Conservation (phyloP, 2,888 invertebrate species). For the Pantelozetes paolii region DNA sequence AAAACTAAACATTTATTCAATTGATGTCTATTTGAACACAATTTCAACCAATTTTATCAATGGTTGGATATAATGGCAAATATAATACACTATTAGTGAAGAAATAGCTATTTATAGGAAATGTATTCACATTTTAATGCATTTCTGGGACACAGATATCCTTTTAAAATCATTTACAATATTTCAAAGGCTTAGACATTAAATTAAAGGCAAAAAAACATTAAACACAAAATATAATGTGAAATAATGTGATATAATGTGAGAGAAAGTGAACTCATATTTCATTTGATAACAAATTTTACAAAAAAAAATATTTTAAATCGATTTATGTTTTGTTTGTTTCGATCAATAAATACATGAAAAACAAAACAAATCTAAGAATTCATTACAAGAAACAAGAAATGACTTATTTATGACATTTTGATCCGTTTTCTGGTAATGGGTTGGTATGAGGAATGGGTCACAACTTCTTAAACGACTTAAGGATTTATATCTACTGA, state of each 20-base stretch:
- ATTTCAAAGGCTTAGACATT: background rate
- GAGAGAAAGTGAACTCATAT: no score
- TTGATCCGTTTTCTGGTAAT: no score
- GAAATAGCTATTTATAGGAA: background rate
- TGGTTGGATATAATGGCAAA: background rate
- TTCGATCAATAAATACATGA: background rate
- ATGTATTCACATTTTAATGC: conserved; percentile 11
- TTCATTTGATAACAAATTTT: background rate
- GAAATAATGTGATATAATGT: no score
- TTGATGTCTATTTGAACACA: no score
- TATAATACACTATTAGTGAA: background rate
- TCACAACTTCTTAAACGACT: no score
- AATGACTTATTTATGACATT: conserved; percentile 18
- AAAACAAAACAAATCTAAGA: background rate
- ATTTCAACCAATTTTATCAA: no score
- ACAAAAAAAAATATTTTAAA: background rate
- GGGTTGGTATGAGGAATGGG: no score
- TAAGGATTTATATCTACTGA: no score
- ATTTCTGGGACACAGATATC: background rate
- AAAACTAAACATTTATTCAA: no score
- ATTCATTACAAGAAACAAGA: background rate
- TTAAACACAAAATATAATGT: background rate
- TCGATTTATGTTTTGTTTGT: background rate
- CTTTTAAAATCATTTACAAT: background rate
- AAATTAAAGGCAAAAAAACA: background rate